Evolutionary conservation across 2,113 vertebrate genomes (phyloP).

Genomic region (Malurus melanocephalus): DNA sequence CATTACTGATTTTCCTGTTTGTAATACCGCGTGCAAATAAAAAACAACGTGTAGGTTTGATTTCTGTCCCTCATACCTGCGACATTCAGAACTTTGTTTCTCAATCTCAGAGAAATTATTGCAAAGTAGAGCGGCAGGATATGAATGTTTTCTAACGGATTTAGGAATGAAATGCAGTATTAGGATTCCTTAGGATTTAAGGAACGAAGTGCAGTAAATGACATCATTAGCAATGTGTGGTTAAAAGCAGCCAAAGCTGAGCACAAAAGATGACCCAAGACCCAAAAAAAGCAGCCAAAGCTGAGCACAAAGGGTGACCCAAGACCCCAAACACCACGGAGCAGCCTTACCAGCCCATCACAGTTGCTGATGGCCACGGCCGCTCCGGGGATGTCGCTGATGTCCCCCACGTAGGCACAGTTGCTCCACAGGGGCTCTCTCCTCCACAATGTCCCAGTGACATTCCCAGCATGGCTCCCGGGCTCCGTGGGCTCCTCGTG

Average conservation of each 20-base stretch:
- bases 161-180: neutral
- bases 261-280: no score
- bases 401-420: constrained; percentile 93
- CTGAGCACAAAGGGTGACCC: no score
- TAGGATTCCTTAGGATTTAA: neutral
- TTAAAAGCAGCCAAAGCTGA: neutral
- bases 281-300: neutral
- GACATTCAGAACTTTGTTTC: neutral
- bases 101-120: neutral
- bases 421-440: constrained; percentile 85
- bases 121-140: neutral
- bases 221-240: accelerated
- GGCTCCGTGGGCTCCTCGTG: constrained; percentile 66
- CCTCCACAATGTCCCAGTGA: constrained; percentile 59
- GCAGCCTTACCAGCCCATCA: constrained; percentile 92
- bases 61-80: neutral
- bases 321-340: neutral
- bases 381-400: constrained; percentile 86
- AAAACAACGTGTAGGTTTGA: accelerated
- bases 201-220: accelerated
- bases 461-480: neutral
- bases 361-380: constrained; percentile 97
- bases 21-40: neutral
- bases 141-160: neutral
- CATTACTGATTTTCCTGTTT: neutral